Evolutionary conservation across 2,888 invertebrate species (phyloP).

Genomic region (Leucozona laternaria): DNA sequence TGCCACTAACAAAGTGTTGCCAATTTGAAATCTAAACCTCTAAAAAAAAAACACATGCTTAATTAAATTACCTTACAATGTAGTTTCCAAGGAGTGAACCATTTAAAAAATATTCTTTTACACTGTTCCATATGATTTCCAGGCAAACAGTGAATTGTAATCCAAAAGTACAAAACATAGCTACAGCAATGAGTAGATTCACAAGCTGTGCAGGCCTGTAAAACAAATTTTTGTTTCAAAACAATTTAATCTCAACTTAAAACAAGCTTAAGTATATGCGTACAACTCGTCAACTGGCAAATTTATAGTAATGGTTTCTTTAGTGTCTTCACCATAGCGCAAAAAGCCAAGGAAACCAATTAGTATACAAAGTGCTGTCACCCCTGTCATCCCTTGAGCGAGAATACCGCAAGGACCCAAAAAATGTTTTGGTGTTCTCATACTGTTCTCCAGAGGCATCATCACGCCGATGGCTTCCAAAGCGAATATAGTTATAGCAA

Average conservation of each 20-base stretch:
- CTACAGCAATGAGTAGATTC: conserved; percentile 92
- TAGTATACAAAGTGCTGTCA: conserved; percentile 93
- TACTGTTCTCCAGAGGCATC: conserved; percentile 97
- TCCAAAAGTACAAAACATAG: conserved; percentile 97
- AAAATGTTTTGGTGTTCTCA: conserved; percentile 94
- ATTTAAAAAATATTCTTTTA: conserved; percentile 90
- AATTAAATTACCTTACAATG: conserved; percentile 85
- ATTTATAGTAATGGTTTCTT: conserved; percentile 93
- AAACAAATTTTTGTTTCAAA: conserved; percentile 10
- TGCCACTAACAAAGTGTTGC: too few species aligned
- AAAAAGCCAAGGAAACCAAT: conserved; percentile 97
- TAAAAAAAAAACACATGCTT: too few species aligned
- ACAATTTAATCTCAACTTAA: not conserved
- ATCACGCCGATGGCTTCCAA: conserved; percentile 98
- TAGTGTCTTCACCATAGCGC: conserved; percentile 88
- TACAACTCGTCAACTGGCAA: conserved; percentile 88
- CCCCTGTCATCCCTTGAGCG: conserved; percentile 95
- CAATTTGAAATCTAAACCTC: too few species aligned
- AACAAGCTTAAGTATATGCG: conserved; percentile 78
- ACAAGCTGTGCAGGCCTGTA: conserved; percentile 92
- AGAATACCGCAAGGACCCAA: conserved; percentile 92
- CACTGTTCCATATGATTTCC: conserved; percentile 93
- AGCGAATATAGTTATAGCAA: conserved; percentile 97
- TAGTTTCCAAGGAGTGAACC: conserved; percentile 90
- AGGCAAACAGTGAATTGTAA: conserved; percentile 98